Evolutionary conservation across 1,140 invertebrate genomes (phyloP), one percentile per base, ranked within the genome.

Genomic region (Solen grandis): DNA sequence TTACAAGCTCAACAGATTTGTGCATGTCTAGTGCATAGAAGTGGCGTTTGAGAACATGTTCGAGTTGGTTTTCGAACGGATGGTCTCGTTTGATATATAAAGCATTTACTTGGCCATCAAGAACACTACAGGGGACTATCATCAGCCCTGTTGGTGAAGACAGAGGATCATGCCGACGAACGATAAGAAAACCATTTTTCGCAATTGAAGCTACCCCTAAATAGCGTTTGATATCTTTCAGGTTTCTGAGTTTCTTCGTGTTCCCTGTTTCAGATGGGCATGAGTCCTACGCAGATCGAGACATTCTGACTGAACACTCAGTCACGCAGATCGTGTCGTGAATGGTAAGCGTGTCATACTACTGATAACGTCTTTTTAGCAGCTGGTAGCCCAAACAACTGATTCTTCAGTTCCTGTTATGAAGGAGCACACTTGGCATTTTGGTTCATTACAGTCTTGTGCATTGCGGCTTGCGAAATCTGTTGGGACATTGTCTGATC

Each of bases 31-130:
- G 33, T 29, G 84, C 84, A 68, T 73, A 81, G 54, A 85, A 81
- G 27, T 82, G 62, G 0, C 83, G 70, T 14, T 77, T 41, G 8
- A 82, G 31, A 33, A 84, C 81, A 13, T 70, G 46, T 50, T 81
- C 73, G 54, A 85, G 36, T 33, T 84, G 80, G 63, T 85, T 60
- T 14, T 16, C 46, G 4, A 80, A 73, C 27, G 76, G 82, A 55
- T 87, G 84, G 38, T 72, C 50, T n/a, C 86, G 75, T 57, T 86
- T 80, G 31, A 86, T 57, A 57, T 86, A 83, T 38, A 86, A 35
- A 25, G 84, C 73, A 14, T 76, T 84, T 5, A 84, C 0, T 13
- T 85, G 63, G n/a, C 85, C 81, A 54, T 85, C 73, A 16, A 82
- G 25, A 16, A 82, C 75, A 19, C 22, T 3, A 33, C 81, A 46